A percentile compares a stretch with the other conserved stretches of the same genome.
These are phyloP conservation scores for Harmothoe impar DNA, from an alignment of 2,888 invertebrate genomes.

Conservation along the genomic window DNA sequence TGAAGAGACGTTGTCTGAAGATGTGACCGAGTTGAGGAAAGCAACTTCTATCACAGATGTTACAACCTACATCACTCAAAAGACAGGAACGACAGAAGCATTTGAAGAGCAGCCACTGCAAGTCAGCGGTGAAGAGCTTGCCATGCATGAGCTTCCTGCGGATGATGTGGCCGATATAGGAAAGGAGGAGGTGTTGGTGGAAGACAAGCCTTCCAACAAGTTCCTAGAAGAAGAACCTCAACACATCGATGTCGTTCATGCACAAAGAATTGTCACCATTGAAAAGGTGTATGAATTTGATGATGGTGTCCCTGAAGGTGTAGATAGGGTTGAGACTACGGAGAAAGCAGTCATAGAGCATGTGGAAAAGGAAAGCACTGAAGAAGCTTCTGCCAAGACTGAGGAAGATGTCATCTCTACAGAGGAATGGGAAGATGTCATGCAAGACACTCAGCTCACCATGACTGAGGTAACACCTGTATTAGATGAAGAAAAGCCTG, in stretches of 20 bases:
- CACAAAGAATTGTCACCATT: neutral
- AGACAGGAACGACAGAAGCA: neutral
- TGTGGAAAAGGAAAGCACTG: neutral
- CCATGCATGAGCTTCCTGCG: neutral
- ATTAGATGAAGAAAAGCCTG: too few species aligned
- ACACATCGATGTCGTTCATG: neutral
- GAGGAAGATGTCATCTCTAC: neutral
- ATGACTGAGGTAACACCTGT: too few species aligned
- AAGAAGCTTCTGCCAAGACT: neutral
- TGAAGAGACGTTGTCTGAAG: neutral
- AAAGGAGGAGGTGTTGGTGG: neutral
- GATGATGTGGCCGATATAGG: neutral
- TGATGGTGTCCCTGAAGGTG: neutral
- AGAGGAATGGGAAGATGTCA: neutral
- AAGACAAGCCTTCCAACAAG: neutral
- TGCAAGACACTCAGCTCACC: neutral
- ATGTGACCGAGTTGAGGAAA: neutral
- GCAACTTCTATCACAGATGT: neutral
- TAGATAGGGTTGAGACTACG: neutral
- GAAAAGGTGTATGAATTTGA: neutral
- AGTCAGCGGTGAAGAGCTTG: neutral
- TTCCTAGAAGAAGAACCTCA: neutral
- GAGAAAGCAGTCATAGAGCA: neutral
- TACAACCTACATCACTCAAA: neutral
- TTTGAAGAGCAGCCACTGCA: neutral